These are phyloP conservation scores for Hetaerina americana DNA, from an alignment of 1,140 invertebrate species.

Conservation along the genomic window DNA sequence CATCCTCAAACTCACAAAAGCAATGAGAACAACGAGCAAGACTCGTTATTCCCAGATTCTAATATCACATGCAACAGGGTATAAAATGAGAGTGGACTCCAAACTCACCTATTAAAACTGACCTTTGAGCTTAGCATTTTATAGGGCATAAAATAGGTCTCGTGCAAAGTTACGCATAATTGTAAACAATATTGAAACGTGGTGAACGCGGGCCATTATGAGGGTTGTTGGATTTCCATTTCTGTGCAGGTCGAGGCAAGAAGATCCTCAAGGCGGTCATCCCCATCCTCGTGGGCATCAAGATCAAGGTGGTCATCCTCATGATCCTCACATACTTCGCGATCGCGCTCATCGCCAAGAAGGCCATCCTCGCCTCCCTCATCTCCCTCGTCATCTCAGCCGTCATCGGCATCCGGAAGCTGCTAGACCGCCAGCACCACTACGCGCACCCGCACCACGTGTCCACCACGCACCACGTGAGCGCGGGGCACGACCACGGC, in stretches of 20 bases:
- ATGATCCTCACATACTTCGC: conserved; percentile 41
- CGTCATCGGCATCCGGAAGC: conserved; percentile 39
- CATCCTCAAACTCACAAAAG: too few species aligned
- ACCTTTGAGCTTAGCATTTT: too few species aligned
- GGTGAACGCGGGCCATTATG: too few species aligned
- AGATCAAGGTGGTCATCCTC: conserved; percentile 43
- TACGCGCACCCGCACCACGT: conserved; percentile 10
- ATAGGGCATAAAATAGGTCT: too few species aligned
- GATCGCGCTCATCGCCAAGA: conserved; percentile 48
- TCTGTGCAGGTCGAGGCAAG: conserved; percentile 39
- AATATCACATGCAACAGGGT: too few species aligned
- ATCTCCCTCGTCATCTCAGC: conserved; percentile 46
- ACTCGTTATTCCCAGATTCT: too few species aligned
- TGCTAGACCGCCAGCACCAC: conserved; percentile 27
- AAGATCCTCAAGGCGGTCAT: conserved; percentile 41
- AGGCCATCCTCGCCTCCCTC: conserved; percentile 44
- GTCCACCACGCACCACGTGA: not conserved
- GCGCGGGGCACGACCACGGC: conserved; percentile 15
- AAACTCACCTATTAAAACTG: too few species aligned
- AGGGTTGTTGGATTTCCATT: too few species aligned
- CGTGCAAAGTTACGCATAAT: too few species aligned
- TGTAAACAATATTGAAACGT: too few species aligned
- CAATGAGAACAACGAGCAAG: too few species aligned
- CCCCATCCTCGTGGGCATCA: conserved; percentile 41
- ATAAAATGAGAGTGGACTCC: too few species aligned